Evolutionary conservation across 2,113 vertebrate species (phyloP).

Genomic region (Coptodon bakossiorum): DNA sequence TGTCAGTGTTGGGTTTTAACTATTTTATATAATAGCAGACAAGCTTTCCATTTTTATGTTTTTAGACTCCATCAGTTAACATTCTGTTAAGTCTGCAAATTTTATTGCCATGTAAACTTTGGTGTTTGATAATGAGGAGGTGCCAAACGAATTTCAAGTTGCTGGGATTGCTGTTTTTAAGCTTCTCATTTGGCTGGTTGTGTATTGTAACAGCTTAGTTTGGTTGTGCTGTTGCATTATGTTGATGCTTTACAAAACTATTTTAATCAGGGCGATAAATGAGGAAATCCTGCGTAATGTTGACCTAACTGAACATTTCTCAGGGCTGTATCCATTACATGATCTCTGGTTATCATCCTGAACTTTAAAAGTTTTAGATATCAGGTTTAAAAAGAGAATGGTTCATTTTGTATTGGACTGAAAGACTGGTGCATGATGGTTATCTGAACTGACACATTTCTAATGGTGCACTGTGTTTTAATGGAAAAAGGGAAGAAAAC

Average conservation of each 20-base stretch:
- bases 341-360: neutral
- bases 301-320: neutral
- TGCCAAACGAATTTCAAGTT: accelerated
- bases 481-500: neutral
- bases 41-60: neutral
- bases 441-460: neutral
- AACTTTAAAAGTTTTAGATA: neutral
- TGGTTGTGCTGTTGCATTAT: neutral
- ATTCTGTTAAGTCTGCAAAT: neutral
- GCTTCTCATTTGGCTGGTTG: neutral
- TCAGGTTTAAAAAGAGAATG: neutral
- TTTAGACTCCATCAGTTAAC: neutral
- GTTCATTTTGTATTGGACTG: neutral
- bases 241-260: neutral
- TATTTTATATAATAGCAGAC: neutral
- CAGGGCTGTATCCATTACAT: neutral
- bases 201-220: neutral
- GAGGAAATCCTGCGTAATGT: neutral
- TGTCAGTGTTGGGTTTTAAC: neutral
- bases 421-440: neutral
- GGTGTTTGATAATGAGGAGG: neutral
- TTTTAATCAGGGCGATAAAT: neutral
- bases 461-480: neutral
- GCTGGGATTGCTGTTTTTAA: neutral
- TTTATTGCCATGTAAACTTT: neutral